phyloP scores from a whole-genome alignment of 2,888 invertebrate genomes.

The Latrodectus hesperus region DNA sequence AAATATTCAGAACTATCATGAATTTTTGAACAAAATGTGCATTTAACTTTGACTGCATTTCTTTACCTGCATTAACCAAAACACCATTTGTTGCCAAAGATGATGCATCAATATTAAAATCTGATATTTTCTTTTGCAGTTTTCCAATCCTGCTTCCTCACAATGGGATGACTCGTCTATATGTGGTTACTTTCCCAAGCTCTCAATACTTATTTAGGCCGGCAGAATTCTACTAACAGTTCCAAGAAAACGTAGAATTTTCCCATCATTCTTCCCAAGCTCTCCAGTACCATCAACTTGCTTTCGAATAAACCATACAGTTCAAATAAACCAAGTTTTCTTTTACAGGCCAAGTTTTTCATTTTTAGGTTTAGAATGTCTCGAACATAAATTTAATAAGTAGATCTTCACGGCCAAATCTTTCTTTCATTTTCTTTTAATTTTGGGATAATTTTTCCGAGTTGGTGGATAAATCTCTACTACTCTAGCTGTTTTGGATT shows the following conservation, averaged over 20 bases:
- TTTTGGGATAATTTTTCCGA: neutral
- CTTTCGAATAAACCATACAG: neutral
- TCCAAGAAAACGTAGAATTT: neutral
- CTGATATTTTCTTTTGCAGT: too few species aligned
- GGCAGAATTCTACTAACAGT: neutral
- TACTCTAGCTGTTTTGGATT: neutral
- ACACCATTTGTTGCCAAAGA: too few species aligned
- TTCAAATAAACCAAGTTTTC: neutral
- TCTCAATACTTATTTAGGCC: neutral
- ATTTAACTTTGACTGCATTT: too few species aligned
- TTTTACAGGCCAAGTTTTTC: neutral
- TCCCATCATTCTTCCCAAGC: too few species aligned
- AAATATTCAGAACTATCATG: too few species aligned
- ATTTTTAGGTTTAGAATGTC: neutral
- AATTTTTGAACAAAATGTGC: too few species aligned
- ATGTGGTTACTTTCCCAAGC: neutral
- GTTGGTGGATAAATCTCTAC: neutral
- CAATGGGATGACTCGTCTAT: too few species aligned
- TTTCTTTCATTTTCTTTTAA: neutral
- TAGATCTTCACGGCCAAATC: slow-evolving; percentile 1
- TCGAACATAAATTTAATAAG: slow-evolving; percentile 9
- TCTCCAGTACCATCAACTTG: neutral
- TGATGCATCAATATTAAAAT: too few species aligned
- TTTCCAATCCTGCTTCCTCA: too few species aligned
- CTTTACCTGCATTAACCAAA: too few species aligned